Base-by-base conservation (phyloP, 1,140 invertebrate species). In the Cydia fagiglandana region DNA sequence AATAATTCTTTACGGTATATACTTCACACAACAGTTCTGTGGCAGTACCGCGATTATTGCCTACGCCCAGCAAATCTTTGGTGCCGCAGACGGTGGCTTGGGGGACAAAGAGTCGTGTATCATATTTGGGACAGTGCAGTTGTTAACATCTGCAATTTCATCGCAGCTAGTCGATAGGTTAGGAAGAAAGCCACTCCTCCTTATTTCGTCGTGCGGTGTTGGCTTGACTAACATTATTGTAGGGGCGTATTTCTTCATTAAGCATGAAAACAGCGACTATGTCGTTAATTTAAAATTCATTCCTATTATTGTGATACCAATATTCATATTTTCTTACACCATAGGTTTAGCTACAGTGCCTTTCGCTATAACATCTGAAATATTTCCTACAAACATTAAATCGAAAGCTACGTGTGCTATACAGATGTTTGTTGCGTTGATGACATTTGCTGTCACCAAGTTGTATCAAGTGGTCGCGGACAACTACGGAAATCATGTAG, bases 41-140 rank as follows among this genome's bases (percentile, higher is more conserved):
- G 96, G 96, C 1, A 95, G 96, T n/a, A 96, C 96, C 73, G 95
- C 95, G 1, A 93, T 97, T 20, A 95, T 95, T 80, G 95, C 96
- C 38, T 97, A 97, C 83, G 94, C 96, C 20, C 95, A 96, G 76
- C 94, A 95, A 61, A 97, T 97, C 79, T 95, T 97, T 78, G 94
- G 94, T 13, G 89, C 91, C 47, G 89, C 92, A 4, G 94, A 94
- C 64, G 93, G 94, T 3, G 89, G 84, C 0, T 84, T 95, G 38
- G 84, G 87, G 3, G 88, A 94, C 7, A 88, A 93, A 56, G 88
- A 91, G 64, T 88, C 94, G 13, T 94, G 96, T 34, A 95, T 97
- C 53, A 88, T 96, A 30, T 94, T 96, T 76, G 95, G 95, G 50
- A 81, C 91, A 0, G 94, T 96, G 2, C 96, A 96, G 78, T 89